A percentile compares a stretch with the other conserved stretches of the same genome.
Conservation (phyloP, 2,113 vertebrate genomes). For the Zosterops pallidus region DNA sequence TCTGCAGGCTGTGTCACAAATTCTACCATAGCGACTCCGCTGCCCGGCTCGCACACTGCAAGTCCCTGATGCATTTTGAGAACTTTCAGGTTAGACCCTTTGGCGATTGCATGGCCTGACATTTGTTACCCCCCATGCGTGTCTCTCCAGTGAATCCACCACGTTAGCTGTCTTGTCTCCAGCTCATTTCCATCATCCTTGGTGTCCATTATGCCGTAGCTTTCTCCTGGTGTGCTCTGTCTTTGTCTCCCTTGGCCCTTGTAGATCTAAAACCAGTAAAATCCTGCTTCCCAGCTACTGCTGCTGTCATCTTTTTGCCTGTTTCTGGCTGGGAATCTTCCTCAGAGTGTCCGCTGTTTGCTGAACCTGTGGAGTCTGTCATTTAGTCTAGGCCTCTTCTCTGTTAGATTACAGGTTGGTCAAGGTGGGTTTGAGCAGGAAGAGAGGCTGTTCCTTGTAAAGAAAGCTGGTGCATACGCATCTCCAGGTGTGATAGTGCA, state of each 20-base stretch:
- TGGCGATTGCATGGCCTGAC: conserved; percentile 70
- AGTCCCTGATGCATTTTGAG: conserved; percentile 91
- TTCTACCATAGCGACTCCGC: conserved; percentile 91
- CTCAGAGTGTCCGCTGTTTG: conserved; percentile 56
- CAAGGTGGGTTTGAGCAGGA: not conserved
- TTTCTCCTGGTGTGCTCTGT: conserved; percentile 44
- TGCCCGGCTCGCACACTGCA: conserved; percentile 89
- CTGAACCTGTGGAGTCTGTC: conserved; percentile 54
- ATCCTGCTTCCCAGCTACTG: conserved; percentile 42
- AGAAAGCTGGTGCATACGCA: not conserved
- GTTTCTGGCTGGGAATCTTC: conserved; percentile 54
- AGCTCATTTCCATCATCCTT: conserved; percentile 11
- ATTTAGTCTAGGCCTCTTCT: conserved; percentile 30
- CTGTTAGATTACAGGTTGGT: conserved; percentile 1
- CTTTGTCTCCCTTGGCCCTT: conserved; percentile 31
- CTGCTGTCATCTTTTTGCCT: conserved; percentile 30
- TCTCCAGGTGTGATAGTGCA: not conserved
- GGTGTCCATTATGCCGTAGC: not conserved
- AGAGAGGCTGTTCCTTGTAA: not conserved
- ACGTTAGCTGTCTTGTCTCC: not conserved
- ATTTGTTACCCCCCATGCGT: conserved; percentile 45
- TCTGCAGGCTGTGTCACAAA: conserved; percentile 92
- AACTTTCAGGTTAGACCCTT: conserved; percentile 89
- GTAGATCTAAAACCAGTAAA: conserved; percentile 19
- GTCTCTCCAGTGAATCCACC: not conserved